phyloP scores from a whole-genome alignment of 2,113 vertebrate genomes.

The Clarias gariepinus region DNA sequence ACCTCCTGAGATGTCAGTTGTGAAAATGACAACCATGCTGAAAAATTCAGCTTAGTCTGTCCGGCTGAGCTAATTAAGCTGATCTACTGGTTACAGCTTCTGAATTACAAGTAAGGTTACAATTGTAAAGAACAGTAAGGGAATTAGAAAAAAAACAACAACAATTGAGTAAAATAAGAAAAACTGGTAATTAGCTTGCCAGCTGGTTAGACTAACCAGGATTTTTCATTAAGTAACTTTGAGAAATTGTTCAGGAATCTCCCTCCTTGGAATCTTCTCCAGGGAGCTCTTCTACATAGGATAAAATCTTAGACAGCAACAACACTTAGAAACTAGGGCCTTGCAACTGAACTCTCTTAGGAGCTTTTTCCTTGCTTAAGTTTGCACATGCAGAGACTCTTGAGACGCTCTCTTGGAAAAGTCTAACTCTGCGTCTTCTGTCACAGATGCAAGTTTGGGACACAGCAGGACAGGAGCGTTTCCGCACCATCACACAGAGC shows the following conservation, averaged over 20 bases:
- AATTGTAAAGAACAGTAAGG: background rate
- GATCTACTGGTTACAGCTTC: background rate
- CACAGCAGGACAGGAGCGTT: conserved; percentile 95
- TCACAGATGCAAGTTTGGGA: conserved; percentile 97
- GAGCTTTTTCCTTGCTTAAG: background rate
- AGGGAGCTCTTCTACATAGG: background rate
- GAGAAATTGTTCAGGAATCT: background rate
- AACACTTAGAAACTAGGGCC: background rate
- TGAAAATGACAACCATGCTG: background rate
- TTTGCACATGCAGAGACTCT: background rate
- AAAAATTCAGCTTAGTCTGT: background rate
- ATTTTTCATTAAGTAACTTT: background rate
- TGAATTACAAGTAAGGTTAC: background rate
- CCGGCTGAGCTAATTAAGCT: background rate
- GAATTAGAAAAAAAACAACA: background rate
- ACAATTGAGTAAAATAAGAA: background rate
- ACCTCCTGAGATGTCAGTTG: background rate
- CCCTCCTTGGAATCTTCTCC: background rate
- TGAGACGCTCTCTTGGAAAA: background rate
- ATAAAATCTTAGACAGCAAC: background rate
- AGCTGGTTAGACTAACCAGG: background rate
- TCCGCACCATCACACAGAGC: conserved; percentile 98
- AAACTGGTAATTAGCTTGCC: background rate
- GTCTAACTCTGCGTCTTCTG: background rate
- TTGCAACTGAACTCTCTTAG: background rate